Conservation (phyloP, 1,140 invertebrate genomes). For the Subanguina moxae region DNA sequence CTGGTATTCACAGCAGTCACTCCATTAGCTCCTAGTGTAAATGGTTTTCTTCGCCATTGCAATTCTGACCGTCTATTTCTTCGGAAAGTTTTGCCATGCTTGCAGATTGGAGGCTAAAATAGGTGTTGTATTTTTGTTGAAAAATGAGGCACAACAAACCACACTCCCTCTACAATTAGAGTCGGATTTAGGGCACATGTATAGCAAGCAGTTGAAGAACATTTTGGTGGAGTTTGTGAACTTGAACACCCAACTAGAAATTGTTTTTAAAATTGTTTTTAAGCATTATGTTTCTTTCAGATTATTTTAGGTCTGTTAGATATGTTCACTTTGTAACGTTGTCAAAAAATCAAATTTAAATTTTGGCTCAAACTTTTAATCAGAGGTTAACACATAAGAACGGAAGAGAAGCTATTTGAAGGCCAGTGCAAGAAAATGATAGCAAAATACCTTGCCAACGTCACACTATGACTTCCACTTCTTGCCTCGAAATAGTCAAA, state of each 20-base stretch:
- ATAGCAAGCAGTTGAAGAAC: slow-evolving; percentile 43
- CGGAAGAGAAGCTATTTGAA: too few relatives aligned
- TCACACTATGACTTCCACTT: too few relatives aligned
- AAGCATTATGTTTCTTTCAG: too few relatives aligned
- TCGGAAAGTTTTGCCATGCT: neutral
- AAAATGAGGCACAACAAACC: neutral
- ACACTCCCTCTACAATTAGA: slow-evolving; percentile 19
- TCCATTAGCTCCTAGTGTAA: slow-evolving; percentile 3
- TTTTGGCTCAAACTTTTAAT: too few relatives aligned
- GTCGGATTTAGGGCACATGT: slow-evolving; percentile 45
- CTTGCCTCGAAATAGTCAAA: too few relatives aligned
- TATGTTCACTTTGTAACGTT: too few relatives aligned
- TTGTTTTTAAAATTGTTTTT: too few relatives aligned
- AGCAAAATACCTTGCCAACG: too few relatives aligned
- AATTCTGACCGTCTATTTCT: slow-evolving; percentile 8
- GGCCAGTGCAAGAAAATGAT: too few relatives aligned
- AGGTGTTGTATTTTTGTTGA: neutral
- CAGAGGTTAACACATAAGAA: too few relatives aligned
- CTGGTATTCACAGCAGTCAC: neutral
- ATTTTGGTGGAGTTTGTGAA: slow-evolving; percentile 36
- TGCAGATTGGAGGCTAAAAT: neutral
- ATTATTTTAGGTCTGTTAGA: too few relatives aligned
- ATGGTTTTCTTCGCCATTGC: slow-evolving; percentile 4
- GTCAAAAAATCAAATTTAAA: too few relatives aligned
- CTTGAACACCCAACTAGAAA: slow-evolving; percentile 33